These are phyloP conservation scores for Ctenoplectra terminalis DNA, from an alignment of 1,140 invertebrate genomes.

Conservation along the genomic window DNA sequence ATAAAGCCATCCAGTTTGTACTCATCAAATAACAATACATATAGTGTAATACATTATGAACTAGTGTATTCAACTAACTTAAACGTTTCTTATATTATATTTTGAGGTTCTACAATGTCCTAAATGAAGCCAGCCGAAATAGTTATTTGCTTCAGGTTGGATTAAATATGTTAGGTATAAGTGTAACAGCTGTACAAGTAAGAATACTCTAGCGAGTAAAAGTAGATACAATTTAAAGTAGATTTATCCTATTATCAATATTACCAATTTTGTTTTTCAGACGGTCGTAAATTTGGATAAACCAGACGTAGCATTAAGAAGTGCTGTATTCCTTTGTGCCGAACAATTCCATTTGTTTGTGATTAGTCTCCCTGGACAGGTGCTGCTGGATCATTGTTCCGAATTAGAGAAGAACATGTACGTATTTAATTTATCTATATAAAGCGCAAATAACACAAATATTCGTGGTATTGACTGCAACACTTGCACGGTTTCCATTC, in stretches of 20 bases:
- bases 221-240: background rate
- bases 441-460: no score
- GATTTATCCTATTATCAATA: background rate
- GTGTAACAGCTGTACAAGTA: background rate
- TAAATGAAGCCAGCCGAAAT: background rate
- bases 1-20: constrained; percentile 5
- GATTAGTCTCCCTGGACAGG: background rate
- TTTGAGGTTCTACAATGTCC: constrained; percentile 1
- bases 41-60: background rate
- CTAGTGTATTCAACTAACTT: background rate
- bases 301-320: background rate
- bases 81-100: background rate
- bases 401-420: background rate
- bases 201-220: no score
- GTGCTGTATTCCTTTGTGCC: background rate
- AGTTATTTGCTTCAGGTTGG: constrained; percentile 1
- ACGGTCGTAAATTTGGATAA: background rate
- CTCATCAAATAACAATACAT: background rate
- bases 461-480: background rate
- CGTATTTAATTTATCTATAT: background rate
- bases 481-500: background rate
- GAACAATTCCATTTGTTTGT: constrained; percentile 7
- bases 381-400: background rate
- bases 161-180: constrained; percentile 2
- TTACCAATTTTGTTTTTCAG: background rate